Conservation (phyloP, 1,140 invertebrate genomes). For the Centruroides sculpturatus region DNA sequence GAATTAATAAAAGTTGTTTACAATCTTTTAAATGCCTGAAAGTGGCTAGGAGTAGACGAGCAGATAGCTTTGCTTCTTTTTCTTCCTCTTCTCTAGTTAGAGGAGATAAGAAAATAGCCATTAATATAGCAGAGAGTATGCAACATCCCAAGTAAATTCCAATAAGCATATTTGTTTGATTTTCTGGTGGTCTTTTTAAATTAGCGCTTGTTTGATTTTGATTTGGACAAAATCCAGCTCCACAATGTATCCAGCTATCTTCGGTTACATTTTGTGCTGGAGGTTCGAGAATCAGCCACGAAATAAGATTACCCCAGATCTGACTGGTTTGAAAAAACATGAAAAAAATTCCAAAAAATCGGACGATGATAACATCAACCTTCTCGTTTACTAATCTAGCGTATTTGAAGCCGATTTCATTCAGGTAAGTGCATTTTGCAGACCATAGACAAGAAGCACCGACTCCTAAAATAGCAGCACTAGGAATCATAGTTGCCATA, state of each 20-base stretch:
- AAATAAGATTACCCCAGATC: constrained; percentile 6
- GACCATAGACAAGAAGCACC: constrained; percentile 37
- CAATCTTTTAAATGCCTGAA: constrained; percentile 67
- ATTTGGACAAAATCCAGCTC: background rate
- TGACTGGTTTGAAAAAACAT: constrained; percentile 11
- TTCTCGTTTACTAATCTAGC: background rate
- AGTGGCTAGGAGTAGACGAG: constrained; percentile 67
- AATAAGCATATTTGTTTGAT: constrained; percentile 70
- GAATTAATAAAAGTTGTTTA: constrained; percentile 81
- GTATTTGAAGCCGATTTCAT: constrained; percentile 25
- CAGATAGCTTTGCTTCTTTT: constrained; percentile 52
- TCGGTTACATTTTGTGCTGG: background rate
- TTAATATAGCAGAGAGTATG: constrained; percentile 62
- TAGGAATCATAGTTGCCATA: constrained; percentile 26
- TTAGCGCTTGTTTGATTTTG: background rate
- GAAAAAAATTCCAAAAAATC: constrained; percentile 8
- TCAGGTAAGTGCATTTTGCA: constrained; percentile 37
- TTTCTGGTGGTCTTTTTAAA: constrained; percentile 30
- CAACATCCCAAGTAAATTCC: constrained; percentile 78
- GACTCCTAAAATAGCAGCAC: constrained; percentile 30
- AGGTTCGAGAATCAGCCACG: constrained; percentile 3
- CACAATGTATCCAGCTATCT: constrained; percentile 2
- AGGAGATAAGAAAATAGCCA: constrained; percentile 75
- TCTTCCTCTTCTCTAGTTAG: constrained; percentile 29
- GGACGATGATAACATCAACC: background rate